A percentile compares a stretch with the other conserved stretches of the same genome.
Conservation (phyloP, 2,888 invertebrate species). For the Nephrotoma guestfalica region DNA sequence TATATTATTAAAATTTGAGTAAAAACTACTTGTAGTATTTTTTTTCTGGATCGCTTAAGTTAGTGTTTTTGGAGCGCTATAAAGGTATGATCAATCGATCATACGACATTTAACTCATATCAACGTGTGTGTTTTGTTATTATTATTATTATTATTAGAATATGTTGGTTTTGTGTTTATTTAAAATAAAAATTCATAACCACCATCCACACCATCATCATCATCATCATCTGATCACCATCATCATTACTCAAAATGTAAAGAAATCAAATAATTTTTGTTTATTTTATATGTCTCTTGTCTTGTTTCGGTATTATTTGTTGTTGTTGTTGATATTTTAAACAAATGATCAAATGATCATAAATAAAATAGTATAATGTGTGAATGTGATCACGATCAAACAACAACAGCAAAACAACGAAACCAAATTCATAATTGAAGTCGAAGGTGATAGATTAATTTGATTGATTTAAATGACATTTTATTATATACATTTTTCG, state of each 20-base stretch:
- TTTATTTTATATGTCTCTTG: not conserved
- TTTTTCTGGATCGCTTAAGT: not conserved
- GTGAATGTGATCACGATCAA: not conserved
- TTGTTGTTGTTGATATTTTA: not conserved
- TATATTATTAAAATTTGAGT: not conserved
- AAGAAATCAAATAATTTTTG: not conserved
- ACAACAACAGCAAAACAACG: not conserved
- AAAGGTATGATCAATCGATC: not conserved
- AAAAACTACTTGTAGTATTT: not conserved
- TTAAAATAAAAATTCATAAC: not conserved
- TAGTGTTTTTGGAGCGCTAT: not conserved
- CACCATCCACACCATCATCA: not conserved
- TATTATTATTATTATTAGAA: not conserved
- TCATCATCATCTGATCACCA: not conserved
- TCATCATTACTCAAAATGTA: not conserved
- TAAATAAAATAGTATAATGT: not conserved
- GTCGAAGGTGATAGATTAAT: conserved; percentile 4
- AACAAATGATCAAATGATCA: not conserved
- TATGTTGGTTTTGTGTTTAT: not conserved
- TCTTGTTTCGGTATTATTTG: not conserved
- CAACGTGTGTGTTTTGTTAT: not conserved
- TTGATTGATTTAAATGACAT: conserved; percentile 4
- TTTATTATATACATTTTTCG: not conserved
- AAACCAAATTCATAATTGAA: not conserved
- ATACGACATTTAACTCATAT: not conserved